phyloP scores from a whole-genome alignment of 2,888 invertebrate species.

The Cetonia aurata region DNA sequence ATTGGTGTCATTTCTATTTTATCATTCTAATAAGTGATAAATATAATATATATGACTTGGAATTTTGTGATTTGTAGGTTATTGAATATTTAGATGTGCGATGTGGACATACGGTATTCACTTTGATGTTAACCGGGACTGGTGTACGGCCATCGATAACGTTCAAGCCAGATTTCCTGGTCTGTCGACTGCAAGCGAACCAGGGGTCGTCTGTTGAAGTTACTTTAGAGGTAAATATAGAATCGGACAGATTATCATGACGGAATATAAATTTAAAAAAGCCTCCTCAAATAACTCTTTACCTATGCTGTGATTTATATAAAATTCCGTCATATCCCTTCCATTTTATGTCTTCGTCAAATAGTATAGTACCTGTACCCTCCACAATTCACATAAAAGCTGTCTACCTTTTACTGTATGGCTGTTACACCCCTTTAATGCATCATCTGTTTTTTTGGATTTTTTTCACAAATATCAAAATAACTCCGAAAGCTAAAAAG shows the following conservation, averaged over 20 bases:
- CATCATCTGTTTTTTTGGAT: too few species aligned
- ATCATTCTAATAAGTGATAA: background rate
- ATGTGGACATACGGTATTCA: conserved; percentile 51
- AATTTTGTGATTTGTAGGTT: conserved; percentile 47
- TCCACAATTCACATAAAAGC: too few species aligned
- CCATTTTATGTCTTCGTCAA: too few species aligned
- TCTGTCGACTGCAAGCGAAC: conserved; percentile 50
- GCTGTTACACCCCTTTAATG: too few species aligned
- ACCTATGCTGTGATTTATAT: too few species aligned
- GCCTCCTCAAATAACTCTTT: too few species aligned
- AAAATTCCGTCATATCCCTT: too few species aligned
- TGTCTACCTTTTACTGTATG: too few species aligned
- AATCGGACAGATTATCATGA: background rate
- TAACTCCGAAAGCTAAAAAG: too few species aligned
- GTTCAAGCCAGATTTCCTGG: conserved; percentile 52
- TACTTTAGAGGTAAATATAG: conserved; percentile 49
- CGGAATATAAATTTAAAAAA: background rate
- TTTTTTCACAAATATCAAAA: too few species aligned
- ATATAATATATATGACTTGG: background rate
- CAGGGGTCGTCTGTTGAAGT: conserved; percentile 48
- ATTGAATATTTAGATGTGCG: conserved; percentile 54
- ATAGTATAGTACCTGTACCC: too few species aligned
- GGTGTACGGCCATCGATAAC: conserved; percentile 47
- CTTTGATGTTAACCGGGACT: conserved; percentile 52
- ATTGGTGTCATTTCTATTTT: background rate